phyloP scores from a whole-genome alignment of 2,797 vertebrate genomes.

The Hyperoplus lanceolatus region DNA sequence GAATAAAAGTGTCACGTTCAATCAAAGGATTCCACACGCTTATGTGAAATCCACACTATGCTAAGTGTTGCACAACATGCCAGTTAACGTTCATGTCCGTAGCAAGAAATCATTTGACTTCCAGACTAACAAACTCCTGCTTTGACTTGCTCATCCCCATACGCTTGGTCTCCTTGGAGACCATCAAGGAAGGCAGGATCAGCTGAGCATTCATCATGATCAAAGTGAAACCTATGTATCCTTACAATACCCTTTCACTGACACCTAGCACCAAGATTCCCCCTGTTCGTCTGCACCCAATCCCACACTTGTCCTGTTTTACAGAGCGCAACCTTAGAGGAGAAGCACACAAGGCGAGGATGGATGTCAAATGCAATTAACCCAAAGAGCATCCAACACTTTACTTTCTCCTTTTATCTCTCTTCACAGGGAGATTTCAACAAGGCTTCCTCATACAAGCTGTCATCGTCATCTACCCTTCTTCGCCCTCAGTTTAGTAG shows the following conservation, averaged over 20 bases:
- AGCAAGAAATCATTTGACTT: conserved; percentile 12
- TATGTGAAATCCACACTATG: conserved; percentile 1
- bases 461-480: conserved; percentile 61
- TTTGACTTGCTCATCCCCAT: neutral
- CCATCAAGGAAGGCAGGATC: conserved; percentile 60
- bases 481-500: conserved; percentile 55
- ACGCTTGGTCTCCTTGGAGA: conserved; percentile 58
- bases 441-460: conserved; percentile 50
- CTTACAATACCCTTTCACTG: conserved; percentile 58
- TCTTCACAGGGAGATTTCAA: conserved; percentile 73
- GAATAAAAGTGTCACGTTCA: neutral
- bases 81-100: neutral
- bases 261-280: conserved; percentile 58
- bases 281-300: conserved; percentile 73
- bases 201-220: conserved; percentile 74
- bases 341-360: conserved; percentile 65
- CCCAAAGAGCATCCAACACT: conserved; percentile 73
- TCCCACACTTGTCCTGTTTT: conserved; percentile 80
- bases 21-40: neutral
- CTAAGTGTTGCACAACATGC: conserved; percentile 7
- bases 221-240: conserved; percentile 73
- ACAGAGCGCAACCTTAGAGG: conserved; percentile 68
- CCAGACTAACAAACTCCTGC: neutral
- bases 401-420: conserved; percentile 78
- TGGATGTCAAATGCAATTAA: conserved; percentile 84